A percentile compares a stretch with the other conserved stretches of the same genome.
Conservation (phyloP, 2,113 vertebrate species). For the Leptobrachium leishanense region DNA sequence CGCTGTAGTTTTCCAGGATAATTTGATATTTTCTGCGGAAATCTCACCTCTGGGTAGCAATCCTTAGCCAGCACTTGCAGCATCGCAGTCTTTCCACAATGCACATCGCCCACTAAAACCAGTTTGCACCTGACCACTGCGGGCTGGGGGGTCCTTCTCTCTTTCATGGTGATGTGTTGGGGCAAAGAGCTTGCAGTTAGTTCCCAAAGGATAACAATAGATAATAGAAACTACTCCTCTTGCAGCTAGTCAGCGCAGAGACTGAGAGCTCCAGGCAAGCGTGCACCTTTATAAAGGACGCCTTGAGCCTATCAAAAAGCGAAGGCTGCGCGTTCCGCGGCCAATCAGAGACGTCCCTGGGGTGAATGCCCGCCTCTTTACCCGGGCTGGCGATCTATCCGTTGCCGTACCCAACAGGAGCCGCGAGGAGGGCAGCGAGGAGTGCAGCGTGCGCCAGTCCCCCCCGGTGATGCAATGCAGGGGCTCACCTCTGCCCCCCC, state of each 20-base stretch:
- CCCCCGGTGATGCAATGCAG: no score
- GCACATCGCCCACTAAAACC: conserved; percentile 91
- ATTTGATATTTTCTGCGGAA: neutral
- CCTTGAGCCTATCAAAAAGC: conserved; percentile 17
- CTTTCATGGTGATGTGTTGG: conserved; percentile 75
- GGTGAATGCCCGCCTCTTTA: neutral
- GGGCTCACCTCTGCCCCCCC: no score
- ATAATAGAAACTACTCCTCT: no score
- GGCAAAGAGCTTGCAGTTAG: neutral
- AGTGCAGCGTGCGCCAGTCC: no score
- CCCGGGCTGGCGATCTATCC: neutral
- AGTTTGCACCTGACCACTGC: conserved; percentile 86
- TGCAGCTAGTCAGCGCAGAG: neutral
- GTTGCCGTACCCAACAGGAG: no score
- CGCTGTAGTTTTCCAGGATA: no score
- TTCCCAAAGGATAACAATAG: neutral
- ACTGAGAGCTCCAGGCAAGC: neutral
- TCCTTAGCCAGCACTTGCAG: conserved; percentile 93
- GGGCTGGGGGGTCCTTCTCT: conserved; percentile 78
- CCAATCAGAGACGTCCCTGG: neutral
- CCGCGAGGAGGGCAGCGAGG: no score
- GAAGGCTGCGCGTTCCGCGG: neutral
- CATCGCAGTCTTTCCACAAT: conserved; percentile 97
- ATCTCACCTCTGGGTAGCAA: conserved; percentile 91
- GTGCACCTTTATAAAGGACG: conserved; percentile 13